Evolutionary conservation across 1,140 invertebrate genomes (phyloP).

Genomic region (Copidosoma floridanum): DNA sequence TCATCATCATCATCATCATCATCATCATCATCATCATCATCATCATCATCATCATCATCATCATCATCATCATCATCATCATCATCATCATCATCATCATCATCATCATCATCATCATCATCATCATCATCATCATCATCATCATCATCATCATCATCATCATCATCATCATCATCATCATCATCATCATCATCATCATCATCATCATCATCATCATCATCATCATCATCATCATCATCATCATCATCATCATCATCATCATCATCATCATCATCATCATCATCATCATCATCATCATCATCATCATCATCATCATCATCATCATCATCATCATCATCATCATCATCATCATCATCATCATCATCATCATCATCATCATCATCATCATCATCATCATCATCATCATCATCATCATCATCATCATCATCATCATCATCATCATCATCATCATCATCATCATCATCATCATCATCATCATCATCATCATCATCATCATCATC

Average conservation of each 20-base stretch:
- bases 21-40: neutral
- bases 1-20: neutral
- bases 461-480: neutral
- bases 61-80: neutral
- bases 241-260: neutral
- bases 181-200: neutral
- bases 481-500: neutral
- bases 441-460: neutral
- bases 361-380: neutral
- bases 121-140: neutral
- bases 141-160: neutral
- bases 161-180: neutral
- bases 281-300: neutral
- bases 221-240: neutral
- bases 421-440: neutral
- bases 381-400: neutral
- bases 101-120: neutral
- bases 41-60: neutral
- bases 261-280: neutral
- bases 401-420: neutral
- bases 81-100: neutral
- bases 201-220: neutral
- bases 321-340: too few relatives aligned
- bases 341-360: neutral
- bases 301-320: neutral